Evolutionary conservation across 2,113 vertebrate species (phyloP).

Genomic region (Dicrurus megarhynchus): DNA sequence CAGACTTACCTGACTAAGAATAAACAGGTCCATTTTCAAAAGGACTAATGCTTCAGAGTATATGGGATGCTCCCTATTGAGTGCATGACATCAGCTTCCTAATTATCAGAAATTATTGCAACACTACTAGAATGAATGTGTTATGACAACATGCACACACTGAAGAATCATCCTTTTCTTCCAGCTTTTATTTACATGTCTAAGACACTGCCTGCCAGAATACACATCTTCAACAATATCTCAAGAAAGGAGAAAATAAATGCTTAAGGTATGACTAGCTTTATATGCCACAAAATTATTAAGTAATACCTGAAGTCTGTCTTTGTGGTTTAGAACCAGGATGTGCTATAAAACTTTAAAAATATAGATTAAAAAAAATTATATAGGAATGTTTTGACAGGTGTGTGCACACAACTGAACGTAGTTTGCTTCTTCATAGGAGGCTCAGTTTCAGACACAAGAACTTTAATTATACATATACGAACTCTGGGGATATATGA

Average conservation of each 20-base stretch:
- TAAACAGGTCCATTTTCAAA: not conserved
- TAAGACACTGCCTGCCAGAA: not conserved
- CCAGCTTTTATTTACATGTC: not conserved
- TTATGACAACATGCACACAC: not conserved
- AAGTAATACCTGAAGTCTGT: not conserved
- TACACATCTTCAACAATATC: not conserved
- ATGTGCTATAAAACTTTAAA: not conserved
- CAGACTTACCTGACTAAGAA: not conserved
- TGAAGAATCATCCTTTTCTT: not conserved
- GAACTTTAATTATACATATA: not conserved
- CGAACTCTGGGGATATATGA: not conserved
- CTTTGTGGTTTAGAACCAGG: not conserved
- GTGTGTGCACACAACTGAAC: not conserved
- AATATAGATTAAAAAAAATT: not conserved
- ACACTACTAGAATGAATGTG: not conserved
- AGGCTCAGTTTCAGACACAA: not conserved
- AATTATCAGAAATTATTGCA: not conserved
- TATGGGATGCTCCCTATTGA: not conserved
- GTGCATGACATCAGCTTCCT: not conserved
- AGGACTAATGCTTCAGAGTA: not conserved
- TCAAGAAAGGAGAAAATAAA: not conserved
- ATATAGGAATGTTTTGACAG: not conserved
- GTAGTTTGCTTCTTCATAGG: not conserved
- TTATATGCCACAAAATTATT: not conserved
- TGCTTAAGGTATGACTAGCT: not conserved